These are phyloP conservation scores for Metalampra italica DNA, from an alignment of 2,888 invertebrate genomes.

Conservation along the genomic window DNA sequence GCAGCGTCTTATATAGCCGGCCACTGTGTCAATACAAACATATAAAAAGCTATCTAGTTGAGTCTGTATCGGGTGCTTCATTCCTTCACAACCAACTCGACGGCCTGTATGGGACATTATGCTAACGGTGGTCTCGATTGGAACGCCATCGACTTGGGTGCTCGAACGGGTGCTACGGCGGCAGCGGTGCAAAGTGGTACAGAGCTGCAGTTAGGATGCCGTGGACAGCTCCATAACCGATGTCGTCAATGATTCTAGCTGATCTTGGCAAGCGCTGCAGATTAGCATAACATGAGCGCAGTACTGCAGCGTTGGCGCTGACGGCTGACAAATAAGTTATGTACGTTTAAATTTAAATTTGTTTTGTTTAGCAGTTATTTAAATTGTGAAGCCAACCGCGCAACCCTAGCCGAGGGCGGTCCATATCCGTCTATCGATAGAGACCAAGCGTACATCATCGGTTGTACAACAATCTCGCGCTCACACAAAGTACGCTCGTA, in stretches of 20 bases:
- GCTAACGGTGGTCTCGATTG: background rate
- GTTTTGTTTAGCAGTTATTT: too few species aligned
- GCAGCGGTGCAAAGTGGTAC: too few species aligned
- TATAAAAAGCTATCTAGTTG: conserved; percentile 55
- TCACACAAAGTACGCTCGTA: conserved; percentile 51
- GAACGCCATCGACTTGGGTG: background rate
- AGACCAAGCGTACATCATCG: conserved; percentile 7
- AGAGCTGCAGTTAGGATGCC: too few species aligned
- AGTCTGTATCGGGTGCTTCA: conserved; percentile 9
- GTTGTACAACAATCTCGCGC: conserved; percentile 31
- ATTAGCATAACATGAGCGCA: too few species aligned
- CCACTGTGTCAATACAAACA: conserved; percentile 24
- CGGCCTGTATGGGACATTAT: conserved; percentile 19
- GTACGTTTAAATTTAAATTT: too few species aligned
- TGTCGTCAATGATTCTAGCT: too few species aligned
- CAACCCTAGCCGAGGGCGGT: background rate
- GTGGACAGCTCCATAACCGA: too few species aligned
- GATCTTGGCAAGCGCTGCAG: too few species aligned
- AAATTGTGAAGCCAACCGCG: too few species aligned
- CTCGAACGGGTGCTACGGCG: too few species aligned
- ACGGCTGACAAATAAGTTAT: too few species aligned
- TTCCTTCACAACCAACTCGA: conserved; percentile 35
- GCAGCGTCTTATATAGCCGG: conserved; percentile 41
- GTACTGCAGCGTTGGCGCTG: too few species aligned
- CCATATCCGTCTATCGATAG: background rate